Conservation (phyloP, 1,140 invertebrate species). For the Drosophila rhopaloa region DNA sequence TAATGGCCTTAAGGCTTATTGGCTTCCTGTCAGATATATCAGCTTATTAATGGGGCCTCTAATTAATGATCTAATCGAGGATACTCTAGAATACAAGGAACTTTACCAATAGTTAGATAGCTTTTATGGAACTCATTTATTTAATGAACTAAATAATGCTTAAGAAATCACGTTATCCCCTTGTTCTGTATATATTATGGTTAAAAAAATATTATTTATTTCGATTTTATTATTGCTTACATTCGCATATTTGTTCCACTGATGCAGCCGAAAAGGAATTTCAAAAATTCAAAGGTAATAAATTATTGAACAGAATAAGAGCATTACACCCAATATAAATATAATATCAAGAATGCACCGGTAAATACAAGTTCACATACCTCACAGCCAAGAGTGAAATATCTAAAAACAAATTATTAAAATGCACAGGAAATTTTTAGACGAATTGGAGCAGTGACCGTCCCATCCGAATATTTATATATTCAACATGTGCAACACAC, state of each 20-base stretch:
- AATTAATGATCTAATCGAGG: slow-evolving; percentile 22
- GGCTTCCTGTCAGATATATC: slow-evolving; percentile 39
- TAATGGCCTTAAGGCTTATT: slow-evolving; percentile 21
- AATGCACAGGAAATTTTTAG: slow-evolving; percentile 44
- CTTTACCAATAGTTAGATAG: too few species aligned
- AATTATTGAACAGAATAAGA: background rate
- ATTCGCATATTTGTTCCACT: too few species aligned
- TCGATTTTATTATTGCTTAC: too few species aligned
- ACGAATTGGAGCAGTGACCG: slow-evolving; percentile 71
- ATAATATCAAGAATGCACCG: background rate
- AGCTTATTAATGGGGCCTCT: slow-evolving; percentile 14
- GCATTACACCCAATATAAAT: background rate
- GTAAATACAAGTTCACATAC: slow-evolving; percentile 37
- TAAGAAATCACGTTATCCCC: too few species aligned
- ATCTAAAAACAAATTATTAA: slow-evolving; percentile 50
- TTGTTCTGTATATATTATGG: too few species aligned
- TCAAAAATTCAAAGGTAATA: too few species aligned
- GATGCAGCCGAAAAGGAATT: too few species aligned
- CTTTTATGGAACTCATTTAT: too few species aligned
- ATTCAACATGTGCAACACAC: slow-evolving; percentile 12
- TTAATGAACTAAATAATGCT: too few species aligned
- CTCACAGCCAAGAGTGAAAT: slow-evolving; percentile 36
- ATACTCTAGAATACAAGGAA: too few species aligned
- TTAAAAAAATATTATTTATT: too few species aligned
- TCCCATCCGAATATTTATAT: slow-evolving; percentile 30